phyloP scores from a whole-genome alignment of 2,113 vertebrate species.

The Nannospalax galili region DNA sequence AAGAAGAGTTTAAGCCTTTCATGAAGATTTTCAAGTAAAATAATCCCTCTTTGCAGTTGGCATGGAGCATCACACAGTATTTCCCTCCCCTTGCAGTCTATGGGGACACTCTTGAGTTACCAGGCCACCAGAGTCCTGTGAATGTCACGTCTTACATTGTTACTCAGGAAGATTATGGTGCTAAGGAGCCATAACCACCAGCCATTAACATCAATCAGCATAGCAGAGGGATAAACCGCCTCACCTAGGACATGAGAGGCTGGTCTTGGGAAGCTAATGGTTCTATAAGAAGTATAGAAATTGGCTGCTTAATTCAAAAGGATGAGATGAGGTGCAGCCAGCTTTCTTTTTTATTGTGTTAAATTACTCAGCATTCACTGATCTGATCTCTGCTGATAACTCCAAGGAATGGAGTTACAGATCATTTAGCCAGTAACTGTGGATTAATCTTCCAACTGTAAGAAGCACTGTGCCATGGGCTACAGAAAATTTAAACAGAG shows the following conservation, averaged over 20 bases:
- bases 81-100: background rate
- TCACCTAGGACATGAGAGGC: background rate
- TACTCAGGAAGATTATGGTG: background rate
- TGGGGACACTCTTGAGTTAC: background rate
- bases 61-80: background rate
- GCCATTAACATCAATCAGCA: rapidly evolving
- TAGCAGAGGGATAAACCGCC: background rate
- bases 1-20: background rate
- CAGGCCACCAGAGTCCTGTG: background rate
- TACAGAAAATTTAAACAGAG: background rate
- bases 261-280: background rate
- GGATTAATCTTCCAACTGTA: background rate
- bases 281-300: background rate
- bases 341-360: background rate
- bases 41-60: background rate
- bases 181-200: background rate
- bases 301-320: background rate
- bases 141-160: background rate
- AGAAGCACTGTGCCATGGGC: background rate
- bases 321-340: background rate
- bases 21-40: background rate
- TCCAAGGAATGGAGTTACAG: background rate
- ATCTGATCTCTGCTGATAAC: background rate
- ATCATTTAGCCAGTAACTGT: background rate
- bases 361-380: background rate